A percentile compares a stretch with the other conserved stretches of the same genome.
Evolutionary conservation across 2,888 invertebrate species (phyloP).

Genomic region (Heliconius hortense): DNA sequence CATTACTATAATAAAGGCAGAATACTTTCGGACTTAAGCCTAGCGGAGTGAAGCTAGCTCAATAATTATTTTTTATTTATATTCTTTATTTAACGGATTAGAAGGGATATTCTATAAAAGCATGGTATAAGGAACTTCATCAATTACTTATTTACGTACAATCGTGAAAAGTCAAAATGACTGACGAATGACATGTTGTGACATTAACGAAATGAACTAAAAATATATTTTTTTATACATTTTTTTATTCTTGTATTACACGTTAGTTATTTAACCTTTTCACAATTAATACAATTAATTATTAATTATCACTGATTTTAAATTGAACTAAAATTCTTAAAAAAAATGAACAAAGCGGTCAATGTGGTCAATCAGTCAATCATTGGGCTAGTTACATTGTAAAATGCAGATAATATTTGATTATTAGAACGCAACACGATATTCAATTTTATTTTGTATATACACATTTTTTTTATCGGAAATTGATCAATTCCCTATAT

Average conservation of each 20-base stretch:
- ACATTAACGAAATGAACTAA: neutral
- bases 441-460: constrained; percentile 37
- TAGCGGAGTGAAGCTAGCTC: constrained; percentile 31
- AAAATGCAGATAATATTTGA: constrained; percentile 35
- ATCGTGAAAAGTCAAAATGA: constrained; percentile 27
- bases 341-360: constrained; percentile 36
- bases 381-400: constrained; percentile 35
- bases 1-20: constrained; percentile 8
- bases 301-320: constrained; percentile 21
- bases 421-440: constrained; percentile 29
- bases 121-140: constrained; percentile 38
- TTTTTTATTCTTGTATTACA: neutral
- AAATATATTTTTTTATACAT: neutral
- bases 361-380: constrained; percentile 35
- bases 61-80: constrained; percentile 12
- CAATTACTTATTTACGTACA: constrained; percentile 27
- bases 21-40: constrained; percentile 20
- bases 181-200: constrained; percentile 8
- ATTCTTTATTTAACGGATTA: constrained; percentile 10
- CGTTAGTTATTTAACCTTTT: constrained; percentile 26
- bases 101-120: constrained; percentile 31
- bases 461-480: constrained; percentile 32
- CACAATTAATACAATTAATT: constrained; percentile 22
- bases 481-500: constrained; percentile 37
- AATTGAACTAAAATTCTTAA: constrained; percentile 18